Evolutionary conservation across 2,888 invertebrate species (phyloP).

Genomic region (Nineta flava): DNA sequence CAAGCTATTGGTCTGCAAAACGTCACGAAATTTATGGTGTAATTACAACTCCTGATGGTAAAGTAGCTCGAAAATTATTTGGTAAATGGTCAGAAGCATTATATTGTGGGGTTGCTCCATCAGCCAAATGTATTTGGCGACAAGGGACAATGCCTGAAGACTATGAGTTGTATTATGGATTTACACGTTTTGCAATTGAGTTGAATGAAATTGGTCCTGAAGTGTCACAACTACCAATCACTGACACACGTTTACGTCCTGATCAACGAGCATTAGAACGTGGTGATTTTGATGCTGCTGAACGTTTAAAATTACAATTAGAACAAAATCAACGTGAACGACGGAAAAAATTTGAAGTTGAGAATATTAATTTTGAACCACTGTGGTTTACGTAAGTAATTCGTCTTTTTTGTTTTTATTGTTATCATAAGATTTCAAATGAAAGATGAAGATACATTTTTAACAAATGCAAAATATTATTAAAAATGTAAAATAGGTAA

Average conservation of each 20-base stretch:
- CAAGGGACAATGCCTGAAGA: constrained; percentile 70
- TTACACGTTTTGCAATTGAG: constrained; percentile 72
- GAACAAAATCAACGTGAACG: constrained; percentile 62
- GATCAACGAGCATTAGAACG: constrained; percentile 63
- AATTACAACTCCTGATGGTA: constrained; percentile 39
- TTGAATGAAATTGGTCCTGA: constrained; percentile 61
- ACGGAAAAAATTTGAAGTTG: constrained; percentile 40
- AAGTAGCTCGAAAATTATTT: constrained; percentile 42
- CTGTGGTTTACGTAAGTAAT: constrained; percentile 46
- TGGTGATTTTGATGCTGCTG: constrained; percentile 56
- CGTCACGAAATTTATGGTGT: constrained; percentile 63
- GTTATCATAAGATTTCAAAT: too few relatives aligned
- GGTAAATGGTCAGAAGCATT: constrained; percentile 75
- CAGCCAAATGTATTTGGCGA: constrained; percentile 61
- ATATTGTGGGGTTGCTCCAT: constrained; percentile 54
- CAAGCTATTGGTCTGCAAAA: constrained; percentile 62
- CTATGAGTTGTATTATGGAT: constrained; percentile 66
- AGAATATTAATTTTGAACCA: constrained; percentile 31
- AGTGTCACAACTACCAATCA: constrained; percentile 44
- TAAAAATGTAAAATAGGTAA: neutral
- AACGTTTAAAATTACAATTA: constrained; percentile 49
- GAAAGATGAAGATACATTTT: too few relatives aligned
- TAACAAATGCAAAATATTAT: constrained; percentile 1
- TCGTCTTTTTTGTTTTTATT: neutral
- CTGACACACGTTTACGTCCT: constrained; percentile 52